These are phyloP conservation scores for Hemicrepidius hirtus DNA, from an alignment of 2,888 invertebrate genomes.

Conservation along the genomic window DNA sequence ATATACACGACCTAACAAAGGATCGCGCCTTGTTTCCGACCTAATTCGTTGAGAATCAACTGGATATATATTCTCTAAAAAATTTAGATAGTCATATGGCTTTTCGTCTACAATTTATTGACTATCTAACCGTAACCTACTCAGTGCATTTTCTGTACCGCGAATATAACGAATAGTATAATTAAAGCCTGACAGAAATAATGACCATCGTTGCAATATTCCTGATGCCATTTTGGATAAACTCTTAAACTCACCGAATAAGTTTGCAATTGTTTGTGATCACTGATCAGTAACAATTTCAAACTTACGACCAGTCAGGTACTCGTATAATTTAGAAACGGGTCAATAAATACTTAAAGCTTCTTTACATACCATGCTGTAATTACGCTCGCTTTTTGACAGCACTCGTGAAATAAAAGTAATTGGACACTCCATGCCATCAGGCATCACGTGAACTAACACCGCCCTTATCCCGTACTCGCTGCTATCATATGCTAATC, in stretches of 20 bases:
- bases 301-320: conserved; percentile 62
- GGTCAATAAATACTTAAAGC: conserved; percentile 52
- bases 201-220: conserved; percentile 56
- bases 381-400: neutral
- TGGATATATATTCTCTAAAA: conserved; percentile 7
- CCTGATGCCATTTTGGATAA: conserved; percentile 64
- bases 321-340: conserved; percentile 62
- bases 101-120: neutral
- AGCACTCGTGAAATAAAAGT: conserved; percentile 60
- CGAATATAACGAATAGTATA: conserved; percentile 47
- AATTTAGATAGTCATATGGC: conserved; percentile 5
- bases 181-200: conserved; percentile 58
- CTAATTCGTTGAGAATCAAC: neutral
- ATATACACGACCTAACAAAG: neutral
- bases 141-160: conserved; percentile 42
- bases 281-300: conserved; percentile 63
- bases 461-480: conserved; percentile 61
- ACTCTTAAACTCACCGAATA: conserved; percentile 62
- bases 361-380: conserved; percentile 50
- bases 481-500: too few species aligned
- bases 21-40: too few species aligned
- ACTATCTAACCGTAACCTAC: conserved; percentile 33
- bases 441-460: conserved; percentile 58
- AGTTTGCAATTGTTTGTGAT: conserved; percentile 60
- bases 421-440: conserved; percentile 61